Base-by-base conservation (phyloP, 2,113 vertebrate species). In the Aegithalos caudatus region DNA sequence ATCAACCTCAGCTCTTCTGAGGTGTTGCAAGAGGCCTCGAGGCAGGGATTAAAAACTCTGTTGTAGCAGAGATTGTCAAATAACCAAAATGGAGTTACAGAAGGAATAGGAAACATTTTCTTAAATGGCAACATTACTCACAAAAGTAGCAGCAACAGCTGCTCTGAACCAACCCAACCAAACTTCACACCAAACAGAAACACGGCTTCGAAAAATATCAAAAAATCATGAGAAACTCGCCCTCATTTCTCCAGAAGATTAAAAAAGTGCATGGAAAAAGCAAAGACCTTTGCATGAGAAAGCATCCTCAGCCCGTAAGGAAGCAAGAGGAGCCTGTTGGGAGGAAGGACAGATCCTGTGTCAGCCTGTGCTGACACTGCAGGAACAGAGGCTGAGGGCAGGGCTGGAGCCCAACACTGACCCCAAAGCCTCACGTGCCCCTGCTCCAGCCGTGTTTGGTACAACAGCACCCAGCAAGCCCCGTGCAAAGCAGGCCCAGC, bases 361-460 rank as follows among this genome's bases (percentile, higher is more conserved):
- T 5, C 2, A 31, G 16, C 2, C 48, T 7, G 53, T 2, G 17
- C 58, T 14, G 10, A 6, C 3, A 7, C 65, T 19, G 61, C 47
- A 5, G 14, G 31, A 48, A 8, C 35, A 29, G 37, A 6, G 14
- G 20, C 19, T 6, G n/a, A n/a, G 6, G 38, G 44, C 2, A 23
- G 28, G 4, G 10, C 65, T 11, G 25, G 12, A 38, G 25, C 29
- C 7, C 71, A 22, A 2, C 45, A 3, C 13, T 1, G 18, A 19
- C 0, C 25, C 56, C 73, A 17, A 18, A 57, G 6, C 44, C 14
- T 9, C 14, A 0, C n/a, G 25, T 6, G 23, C 14, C 61, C 53
- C 44, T 23, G 29, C 48, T 4, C 58, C 35, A 21, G 7, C 2
- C 1, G 0, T 0, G 1, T 6, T 16, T 8, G 82, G 22, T 4